Percentiles rank a stretch among this genome's conserved stretches.
phyloP scores from a whole-genome alignment of 2,888 invertebrate species.

The Lysandra bellargus region DNA sequence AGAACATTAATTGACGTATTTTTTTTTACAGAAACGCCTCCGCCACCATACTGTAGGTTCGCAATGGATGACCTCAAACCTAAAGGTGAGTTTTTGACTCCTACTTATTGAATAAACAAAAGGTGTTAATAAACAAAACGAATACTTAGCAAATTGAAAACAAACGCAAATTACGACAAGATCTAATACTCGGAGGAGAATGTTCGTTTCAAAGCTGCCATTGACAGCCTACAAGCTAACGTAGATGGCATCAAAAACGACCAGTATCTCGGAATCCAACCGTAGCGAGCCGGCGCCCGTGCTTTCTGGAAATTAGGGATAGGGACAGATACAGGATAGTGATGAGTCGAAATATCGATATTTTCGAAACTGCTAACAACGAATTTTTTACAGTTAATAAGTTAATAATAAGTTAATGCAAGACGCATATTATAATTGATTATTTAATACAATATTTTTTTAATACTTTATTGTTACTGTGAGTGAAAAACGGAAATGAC shows the following conservation, averaged over 20 bases:
- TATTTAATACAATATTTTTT: neutral
- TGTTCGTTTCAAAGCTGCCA: slow-evolving; percentile 27
- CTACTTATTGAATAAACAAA: neutral
- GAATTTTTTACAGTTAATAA: neutral
- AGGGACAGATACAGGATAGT: slow-evolving; percentile 49
- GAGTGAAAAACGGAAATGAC: neutral
- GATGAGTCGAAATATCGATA: slow-evolving; percentile 20
- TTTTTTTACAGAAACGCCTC: slow-evolving; percentile 86
- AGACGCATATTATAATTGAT: too few species aligned
- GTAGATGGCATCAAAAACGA: slow-evolving; percentile 46
- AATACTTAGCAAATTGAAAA: neutral
- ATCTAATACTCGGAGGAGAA: neutral
- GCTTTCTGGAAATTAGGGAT: slow-evolving; percentile 76
- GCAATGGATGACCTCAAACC: slow-evolving; percentile 87
- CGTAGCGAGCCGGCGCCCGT: slow-evolving; percentile 71
- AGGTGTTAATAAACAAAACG: too few species aligned
- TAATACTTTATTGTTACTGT: neutral
- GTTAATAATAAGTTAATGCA: neutral
- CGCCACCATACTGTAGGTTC: slow-evolving; percentile 90
- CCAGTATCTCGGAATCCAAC: slow-evolving; percentile 71
- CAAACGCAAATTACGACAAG: neutral
- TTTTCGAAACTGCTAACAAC: neutral
- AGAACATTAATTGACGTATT: slow-evolving; percentile 27
- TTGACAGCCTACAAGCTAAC: slow-evolving; percentile 36
- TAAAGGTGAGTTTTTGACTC: slow-evolving; percentile 80